phyloP scores from a whole-genome alignment of 2,797 vertebrate genomes.

The Sebastiscus albofasciatus region DNA sequence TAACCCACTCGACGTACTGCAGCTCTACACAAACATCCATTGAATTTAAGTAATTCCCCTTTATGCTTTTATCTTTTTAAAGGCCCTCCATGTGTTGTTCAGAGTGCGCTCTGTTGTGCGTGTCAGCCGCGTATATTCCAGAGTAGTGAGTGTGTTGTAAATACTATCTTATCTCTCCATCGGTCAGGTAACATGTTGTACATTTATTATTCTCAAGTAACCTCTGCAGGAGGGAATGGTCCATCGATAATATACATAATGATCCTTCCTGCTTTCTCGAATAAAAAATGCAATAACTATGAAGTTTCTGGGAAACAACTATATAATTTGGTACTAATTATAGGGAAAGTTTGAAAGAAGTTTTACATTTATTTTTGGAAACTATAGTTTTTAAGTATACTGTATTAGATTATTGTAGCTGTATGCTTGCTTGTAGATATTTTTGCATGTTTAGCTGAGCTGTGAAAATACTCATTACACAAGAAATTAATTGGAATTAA shows the following conservation, averaged over 20 bases:
- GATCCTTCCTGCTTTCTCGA: neutral
- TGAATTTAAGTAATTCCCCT: slow-evolving; percentile 27
- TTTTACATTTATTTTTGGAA: neutral
- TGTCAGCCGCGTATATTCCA: slow-evolving; percentile 1
- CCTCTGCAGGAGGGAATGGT: slow-evolving; percentile 26
- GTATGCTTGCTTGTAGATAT: neutral
- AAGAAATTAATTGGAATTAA: neutral
- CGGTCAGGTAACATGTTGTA: slow-evolving; percentile 55
- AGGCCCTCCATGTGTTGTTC: neutral
- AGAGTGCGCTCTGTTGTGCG: slow-evolving; percentile 1
- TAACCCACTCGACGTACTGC: neutral
- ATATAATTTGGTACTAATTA: neutral
- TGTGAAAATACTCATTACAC: neutral
- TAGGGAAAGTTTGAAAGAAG: neutral
- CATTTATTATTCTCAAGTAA: slow-evolving; percentile 64
- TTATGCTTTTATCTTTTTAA: slow-evolving; percentile 12
- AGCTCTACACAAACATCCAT: slow-evolving; percentile 22
- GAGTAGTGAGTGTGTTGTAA: slow-evolving; percentile 58
- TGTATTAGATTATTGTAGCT: neutral
- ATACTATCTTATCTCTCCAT: slow-evolving; percentile 72
- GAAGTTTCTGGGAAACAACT: neutral
- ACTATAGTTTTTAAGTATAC: neutral
- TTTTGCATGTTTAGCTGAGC: neutral
- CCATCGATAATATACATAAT: slow-evolving; percentile 7
- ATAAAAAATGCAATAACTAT: neutral